Conservation (phyloP, 2,797 vertebrate genomes). For the Neosalanx taihuensis region DNA sequence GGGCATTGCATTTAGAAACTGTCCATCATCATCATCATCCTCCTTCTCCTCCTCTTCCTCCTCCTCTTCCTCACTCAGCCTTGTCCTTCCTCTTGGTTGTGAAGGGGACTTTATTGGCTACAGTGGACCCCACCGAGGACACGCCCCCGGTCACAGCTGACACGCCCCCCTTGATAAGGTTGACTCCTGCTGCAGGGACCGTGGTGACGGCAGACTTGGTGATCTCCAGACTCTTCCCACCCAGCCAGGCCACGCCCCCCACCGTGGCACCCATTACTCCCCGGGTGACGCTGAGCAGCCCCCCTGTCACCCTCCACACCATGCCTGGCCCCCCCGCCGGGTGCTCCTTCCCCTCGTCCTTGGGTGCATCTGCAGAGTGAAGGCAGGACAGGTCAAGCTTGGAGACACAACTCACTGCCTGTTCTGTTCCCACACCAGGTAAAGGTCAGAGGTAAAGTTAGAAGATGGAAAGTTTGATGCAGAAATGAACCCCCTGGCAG, state of each 20-base stretch:
- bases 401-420: no score
- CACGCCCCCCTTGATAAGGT: slow-evolving; percentile 75
- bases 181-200: slow-evolving; percentile 67
- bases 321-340: slow-evolving; percentile 54
- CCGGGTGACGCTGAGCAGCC: slow-evolving; percentile 75
- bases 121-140: slow-evolving; percentile 71
- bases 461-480: no score
- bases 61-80: slow-evolving; percentile 65
- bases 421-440: no score
- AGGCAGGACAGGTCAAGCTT: not conserved
- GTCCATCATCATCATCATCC: slow-evolving; percentile 34
- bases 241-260: slow-evolving; percentile 77
- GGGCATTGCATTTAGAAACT: slow-evolving; percentile 24
- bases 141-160: slow-evolving; percentile 74
- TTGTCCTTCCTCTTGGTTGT: slow-evolving; percentile 78
- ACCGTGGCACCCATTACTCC: slow-evolving; percentile 74
- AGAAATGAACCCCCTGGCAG: no score
- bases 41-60: not conserved
- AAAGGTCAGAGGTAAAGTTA: no score
- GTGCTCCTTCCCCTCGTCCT: slow-evolving; percentile 67
- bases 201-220: slow-evolving; percentile 74
- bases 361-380: slow-evolving; percentile 4
- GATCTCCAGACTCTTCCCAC: slow-evolving; percentile 75
- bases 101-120: slow-evolving; percentile 75
- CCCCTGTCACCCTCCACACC: slow-evolving; percentile 74